These are phyloP conservation scores for Phoenoteleia sp. DNA, from an alignment of 2,888 invertebrate species.

Conservation along the genomic window DNA sequence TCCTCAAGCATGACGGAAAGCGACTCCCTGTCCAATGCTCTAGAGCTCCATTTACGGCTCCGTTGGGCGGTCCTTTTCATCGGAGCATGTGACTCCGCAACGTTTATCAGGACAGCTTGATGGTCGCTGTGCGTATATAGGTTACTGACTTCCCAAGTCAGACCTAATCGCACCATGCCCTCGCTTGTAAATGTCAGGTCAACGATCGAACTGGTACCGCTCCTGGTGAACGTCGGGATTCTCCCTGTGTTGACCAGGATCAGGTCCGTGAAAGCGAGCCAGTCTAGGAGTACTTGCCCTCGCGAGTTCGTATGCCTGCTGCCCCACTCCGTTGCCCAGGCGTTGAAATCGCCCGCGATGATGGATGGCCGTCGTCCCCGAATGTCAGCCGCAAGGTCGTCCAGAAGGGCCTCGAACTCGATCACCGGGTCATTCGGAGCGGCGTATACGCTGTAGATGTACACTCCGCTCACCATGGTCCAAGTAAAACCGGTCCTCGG, in stretches of 20 bases:
- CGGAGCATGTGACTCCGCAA: neutral
- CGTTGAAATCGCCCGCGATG: too few species aligned
- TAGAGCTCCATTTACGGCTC: neutral
- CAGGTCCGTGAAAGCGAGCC: slow-evolving; percentile 45
- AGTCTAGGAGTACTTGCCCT: neutral
- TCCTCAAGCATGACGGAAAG: neutral
- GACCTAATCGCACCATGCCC: too few species aligned
- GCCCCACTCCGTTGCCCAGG: too few species aligned
- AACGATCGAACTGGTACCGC: slow-evolving; percentile 47
- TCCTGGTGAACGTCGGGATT: slow-evolving; percentile 55
- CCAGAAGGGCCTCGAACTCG: neutral
- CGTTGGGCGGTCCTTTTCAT: neutral
- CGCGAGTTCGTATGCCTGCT: slow-evolving; percentile 54
- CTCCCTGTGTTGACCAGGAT: slow-evolving; percentile 53
- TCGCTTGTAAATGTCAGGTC: slow-evolving; percentile 67
- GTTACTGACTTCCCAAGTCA: too few species aligned
- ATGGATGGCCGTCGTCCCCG: slow-evolving; percentile 39
- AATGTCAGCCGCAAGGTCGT: neutral
- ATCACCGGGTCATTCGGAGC: slow-evolving; percentile 7
- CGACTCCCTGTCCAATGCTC: neutral
- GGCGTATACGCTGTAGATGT: slow-evolving; percentile 60
- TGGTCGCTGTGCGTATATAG: too few species aligned
- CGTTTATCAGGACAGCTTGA: too few species aligned
- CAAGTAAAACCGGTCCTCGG: slow-evolving; percentile 4
- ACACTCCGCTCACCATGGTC: slow-evolving; percentile 21